Conservation (phyloP, 2,888 invertebrate genomes). For the Galerucella nymphaeae region DNA sequence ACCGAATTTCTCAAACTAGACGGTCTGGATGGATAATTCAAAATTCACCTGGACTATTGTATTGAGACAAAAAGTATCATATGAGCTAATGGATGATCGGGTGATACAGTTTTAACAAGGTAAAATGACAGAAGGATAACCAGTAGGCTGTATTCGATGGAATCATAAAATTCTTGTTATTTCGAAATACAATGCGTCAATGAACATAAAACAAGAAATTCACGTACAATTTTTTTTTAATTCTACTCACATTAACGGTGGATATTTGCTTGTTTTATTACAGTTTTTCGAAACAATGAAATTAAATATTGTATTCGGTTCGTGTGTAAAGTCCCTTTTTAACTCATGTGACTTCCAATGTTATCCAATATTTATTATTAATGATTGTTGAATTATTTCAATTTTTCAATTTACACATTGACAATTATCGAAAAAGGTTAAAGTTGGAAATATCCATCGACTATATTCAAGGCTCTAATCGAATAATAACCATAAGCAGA, state of each 20-base stretch:
- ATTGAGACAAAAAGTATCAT: background rate
- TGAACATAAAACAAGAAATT: slow-evolving; percentile 6
- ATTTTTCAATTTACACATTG: background rate
- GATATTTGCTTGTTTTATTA: background rate
- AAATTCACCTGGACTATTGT: slow-evolving; percentile 1
- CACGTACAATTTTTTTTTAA: background rate
- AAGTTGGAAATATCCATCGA: background rate
- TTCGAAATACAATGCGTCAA: slow-evolving; percentile 10
- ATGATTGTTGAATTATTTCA: background rate
- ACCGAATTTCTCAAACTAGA: too few relatives aligned
- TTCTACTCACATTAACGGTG: background rate
- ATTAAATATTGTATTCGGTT: background rate
- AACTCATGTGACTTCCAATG: background rate
- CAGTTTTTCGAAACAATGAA: background rate
- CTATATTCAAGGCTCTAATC: slow-evolving; percentile 1
- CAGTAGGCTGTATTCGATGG: slow-evolving; percentile 5
- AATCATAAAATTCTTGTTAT: slow-evolving; percentile 11
- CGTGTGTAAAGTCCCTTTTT: background rate
- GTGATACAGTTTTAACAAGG: slow-evolving; percentile 31
- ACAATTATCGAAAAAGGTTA: background rate
- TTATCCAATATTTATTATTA: background rate
- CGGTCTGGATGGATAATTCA: too few relatives aligned
- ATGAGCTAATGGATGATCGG: slow-evolving; percentile 14
- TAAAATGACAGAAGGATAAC: slow-evolving; percentile 27
- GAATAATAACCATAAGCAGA: background rate